phyloP scores from a whole-genome alignment of 2,888 invertebrate genomes.

The Phortica okadai region DNA sequence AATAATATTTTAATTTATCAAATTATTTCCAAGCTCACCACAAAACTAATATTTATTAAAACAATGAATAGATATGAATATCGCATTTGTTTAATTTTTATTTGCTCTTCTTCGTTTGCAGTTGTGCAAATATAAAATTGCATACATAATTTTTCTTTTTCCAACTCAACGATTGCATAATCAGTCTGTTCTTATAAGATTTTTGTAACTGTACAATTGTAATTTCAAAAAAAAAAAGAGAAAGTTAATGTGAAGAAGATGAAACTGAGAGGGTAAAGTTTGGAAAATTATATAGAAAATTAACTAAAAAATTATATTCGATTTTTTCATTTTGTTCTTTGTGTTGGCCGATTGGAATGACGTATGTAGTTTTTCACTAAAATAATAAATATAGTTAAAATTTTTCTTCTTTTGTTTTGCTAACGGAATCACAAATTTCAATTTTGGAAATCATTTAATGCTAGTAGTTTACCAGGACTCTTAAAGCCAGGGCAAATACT shows the following conservation, averaged over 20 bases:
- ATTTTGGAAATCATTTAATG: no score
- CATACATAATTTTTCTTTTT: constrained; percentile 30
- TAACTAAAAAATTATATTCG: constrained; percentile 42
- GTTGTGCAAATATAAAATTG: constrained; percentile 49
- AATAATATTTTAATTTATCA: background rate
- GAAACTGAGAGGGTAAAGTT: constrained; percentile 42
- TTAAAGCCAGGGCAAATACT: background rate
- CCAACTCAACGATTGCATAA: constrained; percentile 57
- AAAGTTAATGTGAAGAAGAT: constrained; percentile 51
- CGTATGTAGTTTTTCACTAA: background rate
- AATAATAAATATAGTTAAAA: background rate
- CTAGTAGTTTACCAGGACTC: background rate
- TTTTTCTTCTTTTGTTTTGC: background rate
- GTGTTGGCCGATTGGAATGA: constrained; percentile 58
- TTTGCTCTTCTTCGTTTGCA: constrained; percentile 49
- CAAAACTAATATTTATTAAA: constrained; percentile 41
- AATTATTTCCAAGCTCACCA: background rate
- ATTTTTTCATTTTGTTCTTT: constrained; percentile 56
- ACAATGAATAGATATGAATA: constrained; percentile 38
- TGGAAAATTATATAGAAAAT: constrained; percentile 19
- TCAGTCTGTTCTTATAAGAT: constrained; percentile 60
- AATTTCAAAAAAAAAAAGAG: constrained; percentile 34
- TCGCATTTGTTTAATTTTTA: constrained; percentile 44
- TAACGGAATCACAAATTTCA: no score
- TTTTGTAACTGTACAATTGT: constrained; percentile 17